Base-by-base conservation (phyloP, 2,113 vertebrate genomes). In the Cryptomyrus ogoouensis region DNA sequence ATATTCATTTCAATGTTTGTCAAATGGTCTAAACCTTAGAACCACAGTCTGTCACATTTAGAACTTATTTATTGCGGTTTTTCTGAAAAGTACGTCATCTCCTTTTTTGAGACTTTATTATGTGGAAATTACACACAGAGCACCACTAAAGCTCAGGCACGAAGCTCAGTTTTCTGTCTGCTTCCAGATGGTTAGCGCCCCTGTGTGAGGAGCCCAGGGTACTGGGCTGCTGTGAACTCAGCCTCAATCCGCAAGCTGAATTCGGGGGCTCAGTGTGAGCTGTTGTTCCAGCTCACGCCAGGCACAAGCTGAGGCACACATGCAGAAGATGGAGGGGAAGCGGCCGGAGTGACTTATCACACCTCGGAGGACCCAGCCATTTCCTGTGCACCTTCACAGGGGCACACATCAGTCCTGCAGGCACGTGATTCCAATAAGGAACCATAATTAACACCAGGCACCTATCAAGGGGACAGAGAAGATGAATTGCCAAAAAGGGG, bases 391-490 rank as follows among this genome's bases (percentile, higher is more conserved):
- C 96, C 95, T 96, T 95, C 93, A 93, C 91, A 94, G 93, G 93
- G 93, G 95, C 96, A 95, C 93, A 95, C 94, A 90, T 93, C 91
- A 92, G 90, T 92, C 94, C 77, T 0, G 80, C 91, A 91, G 89
- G 94, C 96, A 97, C 94, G 93, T 96, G 97, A 95, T 97, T 94
- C 95, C 96, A 97, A 97, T 97, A 95, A 96, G 92, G 83, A 83
- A 49, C 10, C 91, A 88, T 96, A 97, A 97, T 97, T 95, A 96
- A 96, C 66, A 92, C 92, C 96, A 97, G 95, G 90, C 92, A 39
- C 77, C 91, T 90, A 24, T 5, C 0, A 0, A 91, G 92, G 80
- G 47, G 27, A 89, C 15, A 27, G 80, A 56, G 44, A 50, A 39
- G 89, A 92, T 49, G 49, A 42, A 50, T 89, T 52, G n/a, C 88